Evolutionary conservation across 2,797 vertebrate species (phyloP), one percentile per base, ranked within the genome.

Genomic region (Schizopygopsis malacanthus): DNA sequence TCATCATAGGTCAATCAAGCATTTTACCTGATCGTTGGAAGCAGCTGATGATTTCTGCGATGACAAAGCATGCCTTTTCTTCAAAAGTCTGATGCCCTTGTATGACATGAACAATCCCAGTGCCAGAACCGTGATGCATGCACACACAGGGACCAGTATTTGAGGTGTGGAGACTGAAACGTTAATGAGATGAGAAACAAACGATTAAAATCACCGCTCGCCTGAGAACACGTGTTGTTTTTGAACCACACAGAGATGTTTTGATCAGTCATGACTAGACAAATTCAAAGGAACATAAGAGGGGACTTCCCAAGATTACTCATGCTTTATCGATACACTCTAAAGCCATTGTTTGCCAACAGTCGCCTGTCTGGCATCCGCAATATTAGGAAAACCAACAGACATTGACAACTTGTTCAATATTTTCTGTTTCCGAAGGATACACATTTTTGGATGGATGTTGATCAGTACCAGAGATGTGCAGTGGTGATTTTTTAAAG

Each of bases 251-350:
- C 52, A n/a, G 20, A 67, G 37, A 83, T 5, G 22, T 20, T 37
- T 50, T 28, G 82, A 45, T 84, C 69, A 77, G 82, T 84, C 73
- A 84, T 43, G 37, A 47, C 47, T 78, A 18, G 61, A 45, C 72
- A 54, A 54, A 69, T 77, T 77, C 45, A 67, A 54, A 39, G 43
- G 43, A 79, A 65, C 3, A 13, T 3, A 10, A 22, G 13, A 67
- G 2, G 82, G 82, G 47, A 77, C 22, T 84, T 84, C 6, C 61
- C 33, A 33, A 52, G 15, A 52, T 84, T 15, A 54, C 61, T 78
- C 73, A 84, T 67, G 47, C n/a, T 67, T 77, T 59, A 41, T 77
- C 1, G 3, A 1, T 41, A 15, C 33, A 56, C n/a, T 56, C 37
- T 18, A 56, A 56, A 16, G 22, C 22, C 22, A 63, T 22, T 39